Base-by-base conservation (phyloP, 1,140 invertebrate species). In the Drosophila ohnishii region DNA sequence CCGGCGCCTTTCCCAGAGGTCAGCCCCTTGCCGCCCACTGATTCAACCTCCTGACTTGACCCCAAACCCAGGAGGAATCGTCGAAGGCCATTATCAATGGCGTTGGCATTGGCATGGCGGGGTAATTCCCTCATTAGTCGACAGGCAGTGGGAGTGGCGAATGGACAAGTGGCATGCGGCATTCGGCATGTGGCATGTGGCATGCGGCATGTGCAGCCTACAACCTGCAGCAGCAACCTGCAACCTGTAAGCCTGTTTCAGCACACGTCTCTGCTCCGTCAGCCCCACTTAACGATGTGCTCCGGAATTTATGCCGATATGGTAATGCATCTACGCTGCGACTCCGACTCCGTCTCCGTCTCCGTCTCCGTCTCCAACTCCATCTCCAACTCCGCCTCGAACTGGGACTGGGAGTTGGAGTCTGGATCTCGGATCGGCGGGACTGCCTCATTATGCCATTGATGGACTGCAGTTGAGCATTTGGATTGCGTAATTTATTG, bases 401-500 rank as follows among this genome's bases (percentile, higher is more conserved):
- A 72, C 59, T 30, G 28, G 45, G 45, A 66, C 45, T 62, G 60
- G 45, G 59, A 67, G 62, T 69, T 48, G 37, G 65, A 55, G 39
- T 65, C 62, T 63, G 62, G 60, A 69, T 66, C 62, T 66, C 47
- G 61, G 61, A 67, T 65, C 47, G 61, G 64, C 62, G 61, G 64
- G 74, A 72, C 80, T 75, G 80, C 83, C 87, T 90, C 87, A 87
- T 90, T 90, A 90, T 90, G 87, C 84, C 87, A 87, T 90, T 90
- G 87, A 90, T 90, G 87, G 87, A 90, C 87, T 90, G 75, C 86
- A 90, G 87, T 90, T 84, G 87, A 87, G 89, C 88, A 81, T 88
- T 90, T 79, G 88, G 88, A 90, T 90, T 90, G 88, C 88, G 88
- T 90, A 90, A 90, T 90, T 90, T 90, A 90, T 90, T 90, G 88